Base-by-base conservation (phyloP, 2,888 invertebrate species). In the Xylota segnis region DNA sequence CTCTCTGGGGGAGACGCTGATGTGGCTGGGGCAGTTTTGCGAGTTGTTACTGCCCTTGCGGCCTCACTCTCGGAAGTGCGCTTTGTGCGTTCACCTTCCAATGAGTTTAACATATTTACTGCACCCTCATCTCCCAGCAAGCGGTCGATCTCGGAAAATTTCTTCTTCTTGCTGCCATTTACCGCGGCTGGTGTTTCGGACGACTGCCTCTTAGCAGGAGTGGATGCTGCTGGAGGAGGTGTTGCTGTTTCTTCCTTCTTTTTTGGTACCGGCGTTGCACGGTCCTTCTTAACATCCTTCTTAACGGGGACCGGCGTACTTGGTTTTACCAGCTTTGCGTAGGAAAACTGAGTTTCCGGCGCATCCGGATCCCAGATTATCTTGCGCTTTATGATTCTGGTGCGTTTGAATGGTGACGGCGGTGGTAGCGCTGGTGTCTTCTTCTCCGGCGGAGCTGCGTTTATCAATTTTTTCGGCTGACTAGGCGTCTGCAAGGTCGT, bases 51-150 rank as follows among this genome's bases (percentile, higher is more conserved):
- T 9, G 82, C 40, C 7, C 76, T 70, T 1, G 74, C 12, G 14
- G 29, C 3, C 74, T 81, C 74, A 40, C 65, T 74, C 27, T 87
- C 87, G 6, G 87, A 83, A n/a, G 87, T 83, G 4, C 88, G 63
- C 63, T 89, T 90, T 0, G 89, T 88, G 56, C 90, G 88, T 23
- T 91, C 90, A 6, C 90, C 93, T 88, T 96, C 96, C 0, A 97
- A 94, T 23, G 96, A 95, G 89, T 96, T 96, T 50, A 97, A 93
- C 95, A 97, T 96, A 91, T 97, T 97, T 1, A 96, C 95, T 3
- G 97, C 97, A 0, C 97, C 97, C 90, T 97, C 97, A 90, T 97
- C 97, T 92, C 96, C 96, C 82, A 97, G 92, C 65, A 97, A 91
- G 81, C 93, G 95, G 89, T 97, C 96, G 68, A 97, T 94, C 93